Base-by-base conservation (phyloP, 2,888 invertebrate species). In the Pediacus dermestoides region DNA sequence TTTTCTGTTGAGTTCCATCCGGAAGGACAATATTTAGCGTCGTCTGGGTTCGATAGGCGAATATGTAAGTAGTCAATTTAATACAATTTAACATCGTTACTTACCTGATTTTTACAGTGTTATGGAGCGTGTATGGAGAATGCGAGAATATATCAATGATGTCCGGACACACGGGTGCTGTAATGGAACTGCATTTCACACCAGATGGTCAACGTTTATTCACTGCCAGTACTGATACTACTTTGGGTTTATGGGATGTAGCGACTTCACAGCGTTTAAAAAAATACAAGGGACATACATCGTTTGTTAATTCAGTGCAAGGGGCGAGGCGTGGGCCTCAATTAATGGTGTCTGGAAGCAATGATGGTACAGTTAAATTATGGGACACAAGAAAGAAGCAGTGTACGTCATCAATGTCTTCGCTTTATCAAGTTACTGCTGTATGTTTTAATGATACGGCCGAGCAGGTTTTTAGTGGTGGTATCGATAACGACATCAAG, bases 41-140 rank as follows among this genome's bases (percentile, higher is more conserved):
- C 96, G 0, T 86, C 88, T 4, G 99, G 99, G 4, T 94, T 91
- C 67, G 99, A 99, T 63, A 74, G 95, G 61, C 87, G 89, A 71
- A 91, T 99, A 57, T 90, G 94, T 94, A 76, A 78, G 87, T 76
- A 42, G 27, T 16, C 13, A 1, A 23, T 18, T 18, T 22, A 13
- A 30, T n/a, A n/a, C n/a, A n/a, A 30, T 9, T 28, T 15, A 8
- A n/a, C 28, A 49, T 34, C 12, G 9, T 26, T 15, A 16, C 21
- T 28, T 13, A 31, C 25, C 9, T 2, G 12, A 15, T 21, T 60
- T n/a, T n/a, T 74, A 37, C 64, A 88, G 88, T 82, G 68, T 71
- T 99, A 48, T 99, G 99, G 99, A 90, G 87, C 66, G 93, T 95
- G 1, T 95, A 93, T 61, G 97, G 93, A 0, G 95, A 99, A 64